These are phyloP conservation scores for Oceanodroma leucorhoa DNA, from an alignment of 2,797 vertebrate genomes.

Conservation along the genomic window DNA sequence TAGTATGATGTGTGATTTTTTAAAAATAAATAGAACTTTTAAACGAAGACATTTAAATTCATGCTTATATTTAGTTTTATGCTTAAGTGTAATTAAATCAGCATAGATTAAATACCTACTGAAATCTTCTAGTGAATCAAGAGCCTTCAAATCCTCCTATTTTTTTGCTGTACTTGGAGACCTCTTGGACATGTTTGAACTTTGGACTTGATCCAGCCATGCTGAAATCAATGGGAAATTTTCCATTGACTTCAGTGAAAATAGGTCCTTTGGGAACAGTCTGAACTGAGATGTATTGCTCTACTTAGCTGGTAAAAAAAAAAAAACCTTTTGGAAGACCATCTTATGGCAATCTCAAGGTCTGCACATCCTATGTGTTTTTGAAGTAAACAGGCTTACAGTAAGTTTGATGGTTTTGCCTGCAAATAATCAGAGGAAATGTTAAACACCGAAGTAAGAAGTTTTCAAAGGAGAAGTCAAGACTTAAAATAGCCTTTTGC, in stretches of 20 bases:
- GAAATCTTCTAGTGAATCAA: neutral
- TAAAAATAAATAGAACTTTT: neutral
- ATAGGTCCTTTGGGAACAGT: constrained; percentile 11
- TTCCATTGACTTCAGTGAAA: constrained; percentile 19
- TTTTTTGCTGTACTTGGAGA: neutral
- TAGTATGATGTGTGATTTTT: neutral
- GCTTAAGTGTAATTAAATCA: neutral
- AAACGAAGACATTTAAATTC: neutral
- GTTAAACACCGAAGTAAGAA: neutral
- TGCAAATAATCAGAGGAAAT: neutral
- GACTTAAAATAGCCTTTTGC: neutral
- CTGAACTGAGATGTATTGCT: constrained; percentile 10
- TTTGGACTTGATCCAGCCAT: constrained; percentile 17
- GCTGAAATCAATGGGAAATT: constrained; percentile 43
- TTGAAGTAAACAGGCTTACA: neutral
- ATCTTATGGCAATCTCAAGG: neutral
- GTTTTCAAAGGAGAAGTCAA: neutral
- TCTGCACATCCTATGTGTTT: neutral
- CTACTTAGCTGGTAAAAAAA: neutral
- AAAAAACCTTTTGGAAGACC: neutral
- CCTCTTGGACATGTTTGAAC: neutral
- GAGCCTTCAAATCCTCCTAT: neutral
- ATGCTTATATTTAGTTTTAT: neutral
- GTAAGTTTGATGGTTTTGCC: neutral
- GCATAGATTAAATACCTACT: neutral